Evolutionary conservation across 2,113 vertebrate genomes (phyloP).

Genomic region (Uria aalge): DNA sequence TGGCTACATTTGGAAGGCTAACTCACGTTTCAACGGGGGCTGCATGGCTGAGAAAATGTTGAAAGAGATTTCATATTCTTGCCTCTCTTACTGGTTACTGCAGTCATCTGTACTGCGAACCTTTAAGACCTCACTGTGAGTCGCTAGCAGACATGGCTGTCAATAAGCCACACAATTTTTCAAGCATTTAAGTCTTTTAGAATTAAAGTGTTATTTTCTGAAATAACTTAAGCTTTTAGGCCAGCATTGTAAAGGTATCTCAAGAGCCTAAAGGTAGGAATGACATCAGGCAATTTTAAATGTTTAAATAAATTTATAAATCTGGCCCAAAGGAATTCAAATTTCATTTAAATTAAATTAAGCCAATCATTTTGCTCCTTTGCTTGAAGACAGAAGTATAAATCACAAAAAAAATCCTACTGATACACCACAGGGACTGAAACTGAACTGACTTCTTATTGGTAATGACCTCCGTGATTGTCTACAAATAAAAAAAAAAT

Average conservation of each 20-base stretch:
- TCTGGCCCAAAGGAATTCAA: not conserved
- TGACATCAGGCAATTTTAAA: not conserved
- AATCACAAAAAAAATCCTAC: not conserved
- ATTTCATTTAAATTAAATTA: conserved; percentile 17
- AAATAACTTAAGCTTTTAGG: not conserved
- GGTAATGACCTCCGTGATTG: not conserved
- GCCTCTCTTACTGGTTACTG: not conserved
- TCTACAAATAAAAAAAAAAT: not conserved
- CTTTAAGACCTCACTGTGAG: not conserved
- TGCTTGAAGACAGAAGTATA: not conserved
- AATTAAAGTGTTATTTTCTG: not conserved
- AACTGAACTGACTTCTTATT: not conserved
- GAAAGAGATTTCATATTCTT: not conserved
- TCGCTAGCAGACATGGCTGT: not conserved
- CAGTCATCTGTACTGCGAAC: not conserved
- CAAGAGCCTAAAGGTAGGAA: not conserved
- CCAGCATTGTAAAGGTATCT: not conserved
- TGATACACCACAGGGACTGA: not conserved
- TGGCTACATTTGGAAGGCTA: not conserved
- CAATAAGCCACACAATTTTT: not conserved
- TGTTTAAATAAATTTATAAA: not conserved
- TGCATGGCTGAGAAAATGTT: not conserved
- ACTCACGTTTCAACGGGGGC: not conserved
- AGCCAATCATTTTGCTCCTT: not conserved
- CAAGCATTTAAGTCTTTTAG: not conserved